Base-by-base conservation (phyloP, 1,140 invertebrate genomes). In the Drosophila busckii region DNA sequence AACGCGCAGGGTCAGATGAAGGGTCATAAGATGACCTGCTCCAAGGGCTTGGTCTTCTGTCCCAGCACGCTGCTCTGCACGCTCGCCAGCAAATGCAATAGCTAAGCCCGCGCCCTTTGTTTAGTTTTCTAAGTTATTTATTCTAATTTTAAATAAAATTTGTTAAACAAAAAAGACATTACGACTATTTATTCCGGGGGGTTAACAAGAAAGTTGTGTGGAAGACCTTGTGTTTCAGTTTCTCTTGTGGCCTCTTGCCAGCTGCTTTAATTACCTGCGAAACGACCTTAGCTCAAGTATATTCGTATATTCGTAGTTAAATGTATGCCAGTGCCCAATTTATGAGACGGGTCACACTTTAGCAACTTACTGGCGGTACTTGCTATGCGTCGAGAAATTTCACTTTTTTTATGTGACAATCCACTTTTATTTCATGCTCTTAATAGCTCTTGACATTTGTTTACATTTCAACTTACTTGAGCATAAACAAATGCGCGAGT, bases 21-120 rank as follows among this genome's bases (percentile, higher is more conserved):
- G 44, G 84, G 86, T 1, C 84, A 86, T 41, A 87, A 87, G 38
- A 86, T 87, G 82, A 82, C 52, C 29, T 87, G 86, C 49, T 82
- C 85, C 7, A 84, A 84, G 35, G 64, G 67, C 2, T 40, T 87
- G 40, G 66, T 87, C 35, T 87, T 87, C 40, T 87, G 86, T 10
- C 64, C 84, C 5, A 65, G 56, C 29, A 82, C 69, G 2, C 44
- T 69, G 3, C 53, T 87, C 56, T 87, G 86, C 60, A 87, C 86
- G 7, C 41, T 86, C 9, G 59, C 84, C 31, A 61, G 44, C 23
- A 86, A 84, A 28, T 86, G 84, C 38, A 61, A 64, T 15, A 69
- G 70, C 19, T 80, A 67, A 40, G 3, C n/a, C 10, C 12, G 23
- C 4, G 22, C 9, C 25, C 23, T 48, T 52, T 49, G 12, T 26